Evolutionary conservation across 92 coral and sea anemone genomes (phyloP).

Genomic region (Palythoa caribaeorum): DNA sequence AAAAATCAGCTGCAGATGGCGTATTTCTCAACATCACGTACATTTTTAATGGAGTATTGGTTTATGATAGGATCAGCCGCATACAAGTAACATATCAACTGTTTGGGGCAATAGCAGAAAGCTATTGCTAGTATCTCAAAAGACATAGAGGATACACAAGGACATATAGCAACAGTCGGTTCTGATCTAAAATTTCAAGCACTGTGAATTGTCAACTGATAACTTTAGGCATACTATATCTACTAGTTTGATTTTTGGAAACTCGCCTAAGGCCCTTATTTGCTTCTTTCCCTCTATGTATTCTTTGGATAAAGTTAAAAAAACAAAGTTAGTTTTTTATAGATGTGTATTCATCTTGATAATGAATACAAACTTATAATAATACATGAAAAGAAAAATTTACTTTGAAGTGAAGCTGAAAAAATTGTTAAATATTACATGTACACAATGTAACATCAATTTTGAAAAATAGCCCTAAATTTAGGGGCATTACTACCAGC

Average conservation of each 20-base stretch:
- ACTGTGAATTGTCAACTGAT: neutral
- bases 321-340: conserved; percentile 5
- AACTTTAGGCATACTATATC: conserved; percentile 6
- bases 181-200: neutral
- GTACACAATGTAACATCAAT: neutral
- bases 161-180: neutral
- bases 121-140: conserved; percentile 2
- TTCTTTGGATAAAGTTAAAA: conserved; percentile 2
- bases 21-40: neutral
- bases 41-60: neutral
- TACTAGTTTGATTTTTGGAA: neutral
- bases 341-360: conserved; percentile 6
- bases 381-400: neutral
- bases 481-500: neutral
- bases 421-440: neutral
- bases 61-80: neutral
- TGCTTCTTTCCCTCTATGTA: neutral
- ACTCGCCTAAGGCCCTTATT: neutral
- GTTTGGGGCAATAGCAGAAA: neutral
- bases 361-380: neutral
- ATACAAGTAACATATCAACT: conserved; percentile 3
- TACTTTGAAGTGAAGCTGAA: conserved; percentile 5
- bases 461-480: neutral
- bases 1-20: neutral
- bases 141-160: conserved; percentile 2